These are phyloP conservation scores for Symphodus melops DNA, from an alignment of 2,113 vertebrate species.

Conservation along the genomic window DNA sequence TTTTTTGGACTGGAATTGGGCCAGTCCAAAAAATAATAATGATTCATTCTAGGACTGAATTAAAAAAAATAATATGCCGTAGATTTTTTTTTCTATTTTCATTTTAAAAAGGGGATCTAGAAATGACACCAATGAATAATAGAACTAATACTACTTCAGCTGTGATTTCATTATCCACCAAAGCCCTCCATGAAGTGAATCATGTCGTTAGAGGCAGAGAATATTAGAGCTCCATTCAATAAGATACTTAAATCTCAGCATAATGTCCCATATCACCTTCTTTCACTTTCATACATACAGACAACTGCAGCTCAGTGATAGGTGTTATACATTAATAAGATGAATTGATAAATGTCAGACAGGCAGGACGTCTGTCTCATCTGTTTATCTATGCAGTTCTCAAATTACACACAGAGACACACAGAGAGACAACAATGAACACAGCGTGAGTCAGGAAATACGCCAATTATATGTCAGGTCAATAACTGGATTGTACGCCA, in stretches of 20 bases:
- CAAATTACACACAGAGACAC: slow-evolving; percentile 25
- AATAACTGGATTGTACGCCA: slow-evolving; percentile 39
- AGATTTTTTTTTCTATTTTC: background rate
- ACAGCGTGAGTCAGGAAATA: background rate
- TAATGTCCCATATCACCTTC: slow-evolving; percentile 30
- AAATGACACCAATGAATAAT: slow-evolving; percentile 12
- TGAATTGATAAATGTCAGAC: slow-evolving; percentile 33
- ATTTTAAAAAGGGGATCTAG: background rate
- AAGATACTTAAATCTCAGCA: slow-evolving; percentile 26
- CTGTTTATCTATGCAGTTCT: slow-evolving; percentile 25
- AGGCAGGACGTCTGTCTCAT: slow-evolving; percentile 14
- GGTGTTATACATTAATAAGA: slow-evolving; percentile 23
- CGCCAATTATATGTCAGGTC: slow-evolving; percentile 25
- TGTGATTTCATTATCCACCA: slow-evolving; percentile 26
- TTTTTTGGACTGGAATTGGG: too few relatives aligned
- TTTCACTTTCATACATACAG: slow-evolving; percentile 33
- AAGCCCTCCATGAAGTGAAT: slow-evolving; percentile 24
- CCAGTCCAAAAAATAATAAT: too few relatives aligned
- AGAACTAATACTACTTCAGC: background rate
- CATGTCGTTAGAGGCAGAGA: slow-evolving; percentile 21
- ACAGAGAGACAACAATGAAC: background rate
- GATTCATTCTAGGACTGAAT: background rate
- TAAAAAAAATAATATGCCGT: background rate
- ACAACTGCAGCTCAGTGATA: slow-evolving; percentile 17
- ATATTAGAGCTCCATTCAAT: background rate